phyloP scores from a whole-genome alignment of 2,888 invertebrate genomes.

The Eilema caniola region DNA sequence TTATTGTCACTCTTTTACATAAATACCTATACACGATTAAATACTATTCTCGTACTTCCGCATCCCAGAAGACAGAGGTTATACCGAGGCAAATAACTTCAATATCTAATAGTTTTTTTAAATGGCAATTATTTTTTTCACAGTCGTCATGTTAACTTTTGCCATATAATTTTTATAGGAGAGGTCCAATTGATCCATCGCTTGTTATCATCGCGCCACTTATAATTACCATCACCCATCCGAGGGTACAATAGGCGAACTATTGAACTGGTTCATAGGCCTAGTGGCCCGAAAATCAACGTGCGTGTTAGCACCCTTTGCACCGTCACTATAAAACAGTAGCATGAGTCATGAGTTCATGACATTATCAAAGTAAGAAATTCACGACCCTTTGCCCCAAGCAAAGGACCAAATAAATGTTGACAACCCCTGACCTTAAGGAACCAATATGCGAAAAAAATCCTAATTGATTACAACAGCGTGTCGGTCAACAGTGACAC shows the following conservation, averaged over 20 bases:
- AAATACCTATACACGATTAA: background rate
- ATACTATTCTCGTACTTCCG: background rate
- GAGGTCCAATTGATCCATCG: no score
- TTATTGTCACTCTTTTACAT: background rate
- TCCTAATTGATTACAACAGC: background rate
- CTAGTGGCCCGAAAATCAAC: background rate
- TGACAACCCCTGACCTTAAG: background rate
- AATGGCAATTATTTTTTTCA: background rate
- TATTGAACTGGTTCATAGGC: background rate
- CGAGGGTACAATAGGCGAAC: no score
- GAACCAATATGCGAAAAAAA: background rate
- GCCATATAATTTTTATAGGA: no score
- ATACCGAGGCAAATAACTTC: background rate
- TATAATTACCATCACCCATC: no score
- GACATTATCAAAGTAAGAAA: background rate
- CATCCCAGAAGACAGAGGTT: background rate
- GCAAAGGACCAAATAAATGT: constrained; percentile 3
- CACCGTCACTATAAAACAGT: background rate
- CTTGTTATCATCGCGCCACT: no score
- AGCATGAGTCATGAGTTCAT: background rate
- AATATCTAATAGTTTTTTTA: background rate
- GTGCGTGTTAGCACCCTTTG: background rate
- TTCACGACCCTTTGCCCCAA: background rate
- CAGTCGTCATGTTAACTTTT: background rate
- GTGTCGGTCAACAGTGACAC: constrained; percentile 1